A percentile compares a stretch with the other conserved stretches of the same genome.
Evolutionary conservation across 2,888 invertebrate species (phyloP).

Genomic region (Scaptomyza reducta): DNA sequence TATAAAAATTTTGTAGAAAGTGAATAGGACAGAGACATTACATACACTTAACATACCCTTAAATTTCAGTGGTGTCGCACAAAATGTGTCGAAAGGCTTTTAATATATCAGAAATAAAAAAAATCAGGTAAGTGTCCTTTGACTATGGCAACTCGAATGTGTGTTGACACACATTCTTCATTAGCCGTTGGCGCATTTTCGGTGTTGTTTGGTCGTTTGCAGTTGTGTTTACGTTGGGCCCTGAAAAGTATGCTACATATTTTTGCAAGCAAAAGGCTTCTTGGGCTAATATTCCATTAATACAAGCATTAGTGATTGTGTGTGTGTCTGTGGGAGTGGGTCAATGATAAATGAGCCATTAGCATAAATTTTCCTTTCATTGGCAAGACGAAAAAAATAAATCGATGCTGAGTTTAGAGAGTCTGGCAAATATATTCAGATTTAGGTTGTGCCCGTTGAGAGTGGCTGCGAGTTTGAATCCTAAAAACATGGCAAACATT

Average conservation of each 20-base stretch:
- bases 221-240: conserved; percentile 1
- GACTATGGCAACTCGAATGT: neutral
- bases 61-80: too few species aligned
- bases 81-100: neutral
- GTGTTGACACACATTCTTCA: conserved; percentile 8
- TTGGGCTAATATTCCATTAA: neutral
- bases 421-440: neutral
- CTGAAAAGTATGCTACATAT: conserved; percentile 2
- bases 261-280: neutral
- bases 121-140: neutral
- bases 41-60: too few species aligned
- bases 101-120: neutral
- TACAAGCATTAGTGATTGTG: conserved; percentile 2
- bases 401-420: conserved; percentile 5
- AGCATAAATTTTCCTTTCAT: conserved; percentile 12
- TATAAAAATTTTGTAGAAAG: too few species aligned
- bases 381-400: conserved; percentile 5
- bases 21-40: neutral
- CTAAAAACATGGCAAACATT: too few species aligned
- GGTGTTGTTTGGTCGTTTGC: neutral
- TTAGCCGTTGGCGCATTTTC: neutral
- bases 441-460: neutral
- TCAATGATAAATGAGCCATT: conserved; percentile 14
- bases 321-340: neutral
- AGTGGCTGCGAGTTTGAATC: neutral